Evolutionary conservation across 2,113 vertebrate species (phyloP), one percentile per base, ranked within the genome.

Genomic region (Martes martes): DNA sequence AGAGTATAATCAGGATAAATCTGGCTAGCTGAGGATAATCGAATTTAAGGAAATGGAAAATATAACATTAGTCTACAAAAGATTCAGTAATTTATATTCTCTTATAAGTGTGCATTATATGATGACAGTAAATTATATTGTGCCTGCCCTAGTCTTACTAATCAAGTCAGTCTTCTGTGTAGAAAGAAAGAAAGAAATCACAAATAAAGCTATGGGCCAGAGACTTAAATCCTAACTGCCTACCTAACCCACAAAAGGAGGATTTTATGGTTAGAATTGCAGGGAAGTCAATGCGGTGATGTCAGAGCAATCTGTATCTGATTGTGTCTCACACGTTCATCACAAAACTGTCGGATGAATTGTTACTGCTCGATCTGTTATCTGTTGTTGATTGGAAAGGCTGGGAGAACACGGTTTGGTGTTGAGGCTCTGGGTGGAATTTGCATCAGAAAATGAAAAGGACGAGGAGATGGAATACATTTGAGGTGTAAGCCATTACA

Each of bases 31-130:
- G 71, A 76, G 45, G 76, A 79, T 91, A 89, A 96, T 11, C 55
- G 14, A 93, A 91, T 96, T 96, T 89, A 86, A 96, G 42, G 42
- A 95, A 97, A 93, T 78, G 31, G 74, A 78, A 95, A 93, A 85
- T 63, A 85, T 21, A 57, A 69, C 36, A 91, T 89, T 74, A 84
- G 52, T 78, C 69, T 91, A 86, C 24, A 89, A 73, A 45, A 93
- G 78, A 95, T 82, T 85, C 65, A 79, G 45, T 95, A 57, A 85
- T 97, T 96, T 95, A 82, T 96, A 61, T 97, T 89, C 33, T 95
- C 59, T 97, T 76, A 18, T 47, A 86, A 95, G 39, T 97, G 42
- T 86, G 55, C 33, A 82, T 79, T 85, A 67, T 67, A 61, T 78
- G 85, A 78, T 89, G 82, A 84, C 14, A 80, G 61, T 78, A 81